phyloP scores from a whole-genome alignment of 2,113 vertebrate species.

The Enhydra lutris region DNA sequence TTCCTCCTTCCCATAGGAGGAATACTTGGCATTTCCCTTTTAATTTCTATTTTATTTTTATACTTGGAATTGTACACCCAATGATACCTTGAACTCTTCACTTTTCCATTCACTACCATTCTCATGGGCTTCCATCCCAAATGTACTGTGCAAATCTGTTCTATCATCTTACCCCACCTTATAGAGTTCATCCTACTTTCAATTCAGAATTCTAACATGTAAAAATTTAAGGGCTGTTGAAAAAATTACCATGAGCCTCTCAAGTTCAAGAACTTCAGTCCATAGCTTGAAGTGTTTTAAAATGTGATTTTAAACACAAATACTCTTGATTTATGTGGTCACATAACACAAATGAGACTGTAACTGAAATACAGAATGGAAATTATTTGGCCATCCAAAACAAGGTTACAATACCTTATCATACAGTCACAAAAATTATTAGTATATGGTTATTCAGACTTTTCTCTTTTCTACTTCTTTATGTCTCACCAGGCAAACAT shows the following conservation, averaged over 20 bases:
- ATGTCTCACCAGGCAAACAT: background rate
- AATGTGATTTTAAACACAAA: background rate
- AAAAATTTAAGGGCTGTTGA: background rate
- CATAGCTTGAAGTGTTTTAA: background rate
- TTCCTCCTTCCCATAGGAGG: background rate
- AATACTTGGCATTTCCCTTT: background rate
- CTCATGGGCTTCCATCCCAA: background rate
- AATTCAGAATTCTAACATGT: background rate
- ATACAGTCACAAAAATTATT: background rate
- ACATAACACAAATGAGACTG: background rate
- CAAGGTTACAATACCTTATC: background rate
- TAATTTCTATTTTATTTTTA: background rate
- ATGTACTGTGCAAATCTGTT: background rate
- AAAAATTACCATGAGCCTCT: background rate
- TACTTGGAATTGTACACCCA: background rate
- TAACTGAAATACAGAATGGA: background rate
- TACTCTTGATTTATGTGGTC: background rate
- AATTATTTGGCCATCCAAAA: background rate
- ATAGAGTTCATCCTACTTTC: background rate
- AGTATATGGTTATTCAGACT: background rate
- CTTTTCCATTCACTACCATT: background rate
- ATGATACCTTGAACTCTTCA: background rate
- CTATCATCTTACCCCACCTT: background rate
- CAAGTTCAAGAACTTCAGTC: background rate
- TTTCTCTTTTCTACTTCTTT: background rate